Conservation (phyloP, 2,113 vertebrate species). For the Corvus moneduloides region DNA sequence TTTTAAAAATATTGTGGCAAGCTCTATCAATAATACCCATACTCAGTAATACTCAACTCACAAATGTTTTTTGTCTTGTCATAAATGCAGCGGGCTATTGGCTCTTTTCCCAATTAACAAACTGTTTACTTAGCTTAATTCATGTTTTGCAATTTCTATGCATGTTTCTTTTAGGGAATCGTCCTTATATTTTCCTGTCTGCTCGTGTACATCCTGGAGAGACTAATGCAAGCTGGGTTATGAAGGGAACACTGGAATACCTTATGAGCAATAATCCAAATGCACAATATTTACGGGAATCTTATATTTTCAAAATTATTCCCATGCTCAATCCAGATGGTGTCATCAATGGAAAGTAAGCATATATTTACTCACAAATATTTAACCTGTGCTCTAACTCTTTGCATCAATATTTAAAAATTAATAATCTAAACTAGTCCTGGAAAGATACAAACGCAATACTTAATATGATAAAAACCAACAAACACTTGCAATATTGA, state of each 20-base stretch:
- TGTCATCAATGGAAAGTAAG: slow-evolving; percentile 98
- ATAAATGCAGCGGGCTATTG: background rate
- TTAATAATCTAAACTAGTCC: background rate
- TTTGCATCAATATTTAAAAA: background rate
- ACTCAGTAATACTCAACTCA: background rate
- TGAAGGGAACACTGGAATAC: slow-evolving; percentile 97
- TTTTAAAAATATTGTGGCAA: background rate
- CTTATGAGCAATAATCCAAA: slow-evolving; percentile 88
- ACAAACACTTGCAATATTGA: background rate
- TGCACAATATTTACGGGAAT: slow-evolving; percentile 89
- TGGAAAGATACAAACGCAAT: background rate
- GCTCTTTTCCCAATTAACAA: background rate
- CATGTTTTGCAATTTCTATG: background rate
- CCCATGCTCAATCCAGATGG: slow-evolving; percentile 99
- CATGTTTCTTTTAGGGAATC: slow-evolving; percentile 81
- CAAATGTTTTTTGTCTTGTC: background rate
- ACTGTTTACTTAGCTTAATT: background rate
- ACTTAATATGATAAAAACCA: background rate
- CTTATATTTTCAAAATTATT: slow-evolving; percentile 98
- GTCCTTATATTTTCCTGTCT: slow-evolving; percentile 93
- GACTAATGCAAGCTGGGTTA: slow-evolving; percentile 98
- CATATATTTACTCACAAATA: slow-evolving; percentile 30
- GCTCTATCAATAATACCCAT: background rate
- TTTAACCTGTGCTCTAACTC: background rate
- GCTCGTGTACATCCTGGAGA: slow-evolving; percentile 97